These are phyloP conservation scores for Lucilia cuprina DNA, from an alignment of 1,140 invertebrate genomes.

Conservation along the genomic window DNA sequence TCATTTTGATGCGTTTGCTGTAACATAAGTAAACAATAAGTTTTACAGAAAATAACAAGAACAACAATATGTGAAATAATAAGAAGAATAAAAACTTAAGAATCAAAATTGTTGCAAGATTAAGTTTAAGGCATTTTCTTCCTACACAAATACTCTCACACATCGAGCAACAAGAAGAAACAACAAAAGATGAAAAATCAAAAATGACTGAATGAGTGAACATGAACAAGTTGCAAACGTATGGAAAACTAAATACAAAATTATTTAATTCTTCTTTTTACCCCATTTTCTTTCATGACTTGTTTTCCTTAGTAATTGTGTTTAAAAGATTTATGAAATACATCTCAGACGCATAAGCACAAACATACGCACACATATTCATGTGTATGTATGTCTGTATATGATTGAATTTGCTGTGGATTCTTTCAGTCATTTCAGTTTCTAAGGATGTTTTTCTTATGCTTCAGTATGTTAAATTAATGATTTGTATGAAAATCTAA, in stretches of 20 bases:
- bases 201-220: neutral
- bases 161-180: too few relatives aligned
- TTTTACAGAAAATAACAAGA: neutral
- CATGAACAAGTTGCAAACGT: neutral
- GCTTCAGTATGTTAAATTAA: neutral
- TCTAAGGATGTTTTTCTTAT: neutral
- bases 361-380: neutral
- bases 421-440: neutral
- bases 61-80: neutral
- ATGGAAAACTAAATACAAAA: neutral
- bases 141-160: too few relatives aligned
- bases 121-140: neutral
- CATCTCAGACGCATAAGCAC: neutral
- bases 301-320: neutral
- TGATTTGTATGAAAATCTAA: neutral
- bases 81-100: neutral
- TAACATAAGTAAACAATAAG: slow-evolving; percentile 1
- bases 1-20: slow-evolving; percentile 14
- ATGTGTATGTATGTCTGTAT: too few relatives aligned
- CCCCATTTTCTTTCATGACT: neutral
- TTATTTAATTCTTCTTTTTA: neutral
- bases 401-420: neutral
- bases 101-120: slow-evolving; percentile 4
- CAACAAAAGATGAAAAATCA: neutral
- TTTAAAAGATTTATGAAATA: neutral